Conservation (phyloP, 2,113 vertebrate genomes). For the Bombycilla garrulus region DNA sequence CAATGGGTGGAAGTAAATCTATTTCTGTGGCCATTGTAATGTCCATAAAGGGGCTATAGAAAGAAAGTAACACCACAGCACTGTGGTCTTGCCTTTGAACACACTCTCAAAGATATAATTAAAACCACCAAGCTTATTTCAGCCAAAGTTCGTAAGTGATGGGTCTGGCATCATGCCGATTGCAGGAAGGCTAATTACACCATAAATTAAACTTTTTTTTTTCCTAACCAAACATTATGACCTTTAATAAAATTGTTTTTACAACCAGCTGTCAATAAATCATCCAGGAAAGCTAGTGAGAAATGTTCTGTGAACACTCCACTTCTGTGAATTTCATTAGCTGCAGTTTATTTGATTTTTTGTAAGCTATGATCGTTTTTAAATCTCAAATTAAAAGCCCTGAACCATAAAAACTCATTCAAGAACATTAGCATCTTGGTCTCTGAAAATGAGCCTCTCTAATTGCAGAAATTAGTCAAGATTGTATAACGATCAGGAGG, state of each 20-base stretch:
- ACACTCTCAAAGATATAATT: conserved; percentile 75
- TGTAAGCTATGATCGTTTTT: conserved; percentile 77
- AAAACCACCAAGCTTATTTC: conserved; percentile 76
- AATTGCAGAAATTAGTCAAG: conserved; percentile 78
- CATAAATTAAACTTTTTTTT: conserved; percentile 80
- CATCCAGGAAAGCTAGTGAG: conserved; percentile 74
- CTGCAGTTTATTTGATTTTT: conserved; percentile 78
- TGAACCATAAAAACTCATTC: conserved; percentile 76
- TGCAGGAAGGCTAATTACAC: conserved; percentile 82
- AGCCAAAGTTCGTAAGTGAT: conserved; percentile 65
- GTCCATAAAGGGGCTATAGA: conserved; percentile 67
- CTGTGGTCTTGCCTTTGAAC: conserved; percentile 53
- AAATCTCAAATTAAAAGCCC: conserved; percentile 81
- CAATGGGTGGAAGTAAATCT: conserved; percentile 56
- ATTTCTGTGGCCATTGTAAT: conserved; percentile 65
- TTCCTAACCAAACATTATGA: conserved; percentile 78
- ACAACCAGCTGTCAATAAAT: conserved; percentile 85
- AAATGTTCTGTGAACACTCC: conserved; percentile 72
- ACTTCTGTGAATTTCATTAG: conserved; percentile 82
- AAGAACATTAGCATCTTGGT: conserved; percentile 72
- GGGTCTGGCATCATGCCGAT: conserved; percentile 74
- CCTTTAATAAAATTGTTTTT: conserved; percentile 89
- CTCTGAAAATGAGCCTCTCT: conserved; percentile 69
- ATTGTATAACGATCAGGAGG: conserved; percentile 70
- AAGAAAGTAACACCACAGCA: conserved; percentile 65